A percentile compares a stretch with the other conserved stretches of the same genome.
Conservation (phyloP, 64 coral and sea anemone genomes). For the Platygyra sinensis region DNA sequence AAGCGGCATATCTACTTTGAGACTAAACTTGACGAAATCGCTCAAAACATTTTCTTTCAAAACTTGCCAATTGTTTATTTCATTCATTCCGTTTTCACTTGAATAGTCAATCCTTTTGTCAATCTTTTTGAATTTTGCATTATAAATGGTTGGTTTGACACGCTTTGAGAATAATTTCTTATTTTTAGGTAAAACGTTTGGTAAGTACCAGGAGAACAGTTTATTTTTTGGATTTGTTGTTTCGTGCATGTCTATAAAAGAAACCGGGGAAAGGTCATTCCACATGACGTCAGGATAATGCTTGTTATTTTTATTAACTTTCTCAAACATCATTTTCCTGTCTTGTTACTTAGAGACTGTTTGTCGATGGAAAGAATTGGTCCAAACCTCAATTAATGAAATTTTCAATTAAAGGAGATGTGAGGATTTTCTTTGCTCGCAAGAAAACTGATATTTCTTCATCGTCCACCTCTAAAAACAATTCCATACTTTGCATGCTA, state of each 20-base stretch:
- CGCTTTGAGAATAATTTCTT: too few relatives aligned
- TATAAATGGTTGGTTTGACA: too few relatives aligned
- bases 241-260: not conserved
- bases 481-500: too few relatives aligned
- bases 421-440: not conserved
- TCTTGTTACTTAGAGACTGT: not conserved
- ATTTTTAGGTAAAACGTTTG: too few relatives aligned
- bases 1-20: not conserved
- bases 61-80: not conserved
- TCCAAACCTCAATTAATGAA: not conserved
- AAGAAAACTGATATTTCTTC: not conserved
- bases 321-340: not conserved
- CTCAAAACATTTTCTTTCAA: not conserved
- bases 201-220: too few relatives aligned
- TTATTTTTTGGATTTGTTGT: too few relatives aligned
- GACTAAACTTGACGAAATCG: not conserved
- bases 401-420: not conserved
- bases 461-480: too few relatives aligned
- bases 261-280: not conserved
- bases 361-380: not conserved
- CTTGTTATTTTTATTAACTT: not conserved
- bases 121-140: not conserved
- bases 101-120: conserved; percentile 7
- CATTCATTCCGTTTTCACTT: not conserved
- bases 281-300: not conserved